Percentiles rank a stretch among this genome's conserved stretches.
Conservation (phyloP, 1,140 invertebrate genomes). For the Pseudomyrmex pallidus region DNA sequence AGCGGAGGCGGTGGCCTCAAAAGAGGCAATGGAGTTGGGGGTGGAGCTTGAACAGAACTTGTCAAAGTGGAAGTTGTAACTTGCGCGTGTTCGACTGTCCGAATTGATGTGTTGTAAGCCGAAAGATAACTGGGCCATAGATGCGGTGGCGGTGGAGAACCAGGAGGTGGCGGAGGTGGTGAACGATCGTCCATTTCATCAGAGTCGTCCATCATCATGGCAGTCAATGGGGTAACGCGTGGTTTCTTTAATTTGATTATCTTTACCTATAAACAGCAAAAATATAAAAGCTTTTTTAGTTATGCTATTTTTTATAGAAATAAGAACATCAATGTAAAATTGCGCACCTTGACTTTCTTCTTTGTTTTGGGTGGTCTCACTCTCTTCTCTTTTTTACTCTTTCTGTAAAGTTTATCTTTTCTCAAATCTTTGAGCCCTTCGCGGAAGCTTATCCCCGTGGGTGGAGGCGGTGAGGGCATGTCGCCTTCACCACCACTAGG, state of each 20-base stretch:
- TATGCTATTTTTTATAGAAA: neutral
- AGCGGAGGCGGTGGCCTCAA: slow-evolving; percentile 83
- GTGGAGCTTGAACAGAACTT: slow-evolving; percentile 74
- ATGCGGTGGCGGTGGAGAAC: slow-evolving; percentile 86
- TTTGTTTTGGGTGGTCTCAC: slow-evolving; percentile 83
- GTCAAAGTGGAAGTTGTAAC: slow-evolving; percentile 49
- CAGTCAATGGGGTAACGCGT: slow-evolving; percentile 78
- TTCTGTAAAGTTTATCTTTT: slow-evolving; percentile 80
- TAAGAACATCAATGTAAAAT: neutral
- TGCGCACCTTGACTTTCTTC: slow-evolving; percentile 85
- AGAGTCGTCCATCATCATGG: slow-evolving; percentile 83
- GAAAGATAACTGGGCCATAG: slow-evolving; percentile 85
- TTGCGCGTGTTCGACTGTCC: slow-evolving; percentile 55
- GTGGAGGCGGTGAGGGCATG: slow-evolving; percentile 88
- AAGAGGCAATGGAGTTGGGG: slow-evolving; percentile 83
- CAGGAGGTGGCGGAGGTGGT: slow-evolving; percentile 86
- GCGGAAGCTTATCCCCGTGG: slow-evolving; percentile 78
- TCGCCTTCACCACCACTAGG: slow-evolving; percentile 88
- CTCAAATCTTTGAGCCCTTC: slow-evolving; percentile 80
- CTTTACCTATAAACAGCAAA: slow-evolving; percentile 75
- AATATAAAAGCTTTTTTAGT: slow-evolving; percentile 7
- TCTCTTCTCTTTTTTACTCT: slow-evolving; percentile 83
- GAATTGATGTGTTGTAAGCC: slow-evolving; percentile 76
- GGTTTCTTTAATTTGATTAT: slow-evolving; percentile 82
- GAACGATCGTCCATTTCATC: slow-evolving; percentile 85